Evolutionary conservation across 2,113 vertebrate species (phyloP).

Genomic region (Dicaeum eximium): DNA sequence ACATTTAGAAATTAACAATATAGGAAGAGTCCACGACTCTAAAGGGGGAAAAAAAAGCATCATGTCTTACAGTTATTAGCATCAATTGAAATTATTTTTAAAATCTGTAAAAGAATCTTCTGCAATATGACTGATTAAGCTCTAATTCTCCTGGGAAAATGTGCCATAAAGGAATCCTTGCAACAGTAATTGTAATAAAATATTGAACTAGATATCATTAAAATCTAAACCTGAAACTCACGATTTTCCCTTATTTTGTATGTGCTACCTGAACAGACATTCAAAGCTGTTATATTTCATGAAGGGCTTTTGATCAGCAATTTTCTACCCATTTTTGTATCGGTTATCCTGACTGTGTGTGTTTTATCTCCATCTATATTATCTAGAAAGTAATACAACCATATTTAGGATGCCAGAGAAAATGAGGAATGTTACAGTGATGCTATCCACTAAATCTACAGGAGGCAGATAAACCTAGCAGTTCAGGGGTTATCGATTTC

Average conservation of each 20-base stretch:
- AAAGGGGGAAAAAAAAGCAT: background rate
- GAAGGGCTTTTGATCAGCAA: background rate
- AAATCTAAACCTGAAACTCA: background rate
- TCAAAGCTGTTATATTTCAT: background rate
- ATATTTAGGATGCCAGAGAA: background rate
- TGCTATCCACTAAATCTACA: background rate
- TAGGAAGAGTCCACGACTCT: background rate
- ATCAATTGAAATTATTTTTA: background rate
- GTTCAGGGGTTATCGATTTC: background rate
- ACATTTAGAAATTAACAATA: background rate
- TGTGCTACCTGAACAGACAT: background rate
- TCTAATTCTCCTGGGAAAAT: background rate
- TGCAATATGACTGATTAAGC: background rate
- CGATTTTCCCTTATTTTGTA: background rate
- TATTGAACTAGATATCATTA: background rate
- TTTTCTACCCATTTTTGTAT: background rate
- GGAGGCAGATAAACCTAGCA: background rate
- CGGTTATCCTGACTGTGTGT: background rate
- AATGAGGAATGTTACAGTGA: background rate
- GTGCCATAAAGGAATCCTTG: background rate
- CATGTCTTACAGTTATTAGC: background rate
- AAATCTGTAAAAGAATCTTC: background rate
- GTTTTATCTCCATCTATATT: background rate
- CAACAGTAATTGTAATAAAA: background rate
- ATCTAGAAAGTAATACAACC: background rate